Evolutionary conservation across 2,797 vertebrate genomes (phyloP).

Genomic region (Diglossa cyanea): DNA sequence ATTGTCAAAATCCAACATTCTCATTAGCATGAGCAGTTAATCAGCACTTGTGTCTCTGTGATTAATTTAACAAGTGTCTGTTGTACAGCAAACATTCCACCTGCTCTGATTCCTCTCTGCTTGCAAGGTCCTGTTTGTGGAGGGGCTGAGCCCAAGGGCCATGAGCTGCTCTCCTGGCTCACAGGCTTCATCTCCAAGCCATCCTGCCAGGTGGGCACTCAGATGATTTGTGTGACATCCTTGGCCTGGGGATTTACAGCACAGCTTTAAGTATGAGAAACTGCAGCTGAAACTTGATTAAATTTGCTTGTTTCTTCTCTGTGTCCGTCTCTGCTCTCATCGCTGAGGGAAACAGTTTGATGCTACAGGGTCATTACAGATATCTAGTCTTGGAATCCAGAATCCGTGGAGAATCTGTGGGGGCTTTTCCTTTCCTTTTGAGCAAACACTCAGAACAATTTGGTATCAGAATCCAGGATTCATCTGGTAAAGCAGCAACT

Average conservation of each 20-base stretch:
- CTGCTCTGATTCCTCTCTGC: neutral
- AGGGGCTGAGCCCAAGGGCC: neutral
- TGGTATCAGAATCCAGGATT: neutral
- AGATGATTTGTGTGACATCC: neutral
- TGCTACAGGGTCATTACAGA: neutral
- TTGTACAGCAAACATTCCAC: neutral
- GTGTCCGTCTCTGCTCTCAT: neutral
- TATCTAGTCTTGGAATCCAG: neutral
- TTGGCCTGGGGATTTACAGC: neutral
- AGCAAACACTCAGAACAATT: neutral
- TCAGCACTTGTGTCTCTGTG: neutral
- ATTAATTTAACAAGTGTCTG: neutral
- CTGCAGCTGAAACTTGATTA: neutral
- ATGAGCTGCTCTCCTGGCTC: neutral
- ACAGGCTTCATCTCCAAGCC: neutral
- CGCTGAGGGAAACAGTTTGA: neutral
- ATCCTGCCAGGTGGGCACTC: neutral
- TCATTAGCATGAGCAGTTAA: neutral
- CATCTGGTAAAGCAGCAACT: neutral
- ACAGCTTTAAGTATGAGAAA: neutral
- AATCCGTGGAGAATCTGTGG: neutral
- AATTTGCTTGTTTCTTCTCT: neutral
- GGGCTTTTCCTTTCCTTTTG: neutral
- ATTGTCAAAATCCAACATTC: neutral
- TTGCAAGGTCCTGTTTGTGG: neutral